Percentiles rank a stretch among this genome's conserved stretches.
Conservation (phyloP, 2,888 invertebrate genomes). For the Catocala sponsa region DNA sequence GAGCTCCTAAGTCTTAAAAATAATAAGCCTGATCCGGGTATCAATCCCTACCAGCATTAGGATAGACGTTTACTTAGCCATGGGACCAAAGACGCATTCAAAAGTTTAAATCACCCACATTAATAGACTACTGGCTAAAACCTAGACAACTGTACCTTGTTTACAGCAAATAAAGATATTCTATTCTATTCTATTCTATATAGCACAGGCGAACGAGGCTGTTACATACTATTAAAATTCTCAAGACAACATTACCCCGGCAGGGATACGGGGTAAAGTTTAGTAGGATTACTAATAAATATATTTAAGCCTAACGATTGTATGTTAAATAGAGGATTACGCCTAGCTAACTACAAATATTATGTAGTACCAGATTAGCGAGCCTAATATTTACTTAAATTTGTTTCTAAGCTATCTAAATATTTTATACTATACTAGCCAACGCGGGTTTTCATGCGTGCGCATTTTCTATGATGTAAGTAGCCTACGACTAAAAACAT, state of each 20-base stretch:
- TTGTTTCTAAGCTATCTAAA: constrained; percentile 4
- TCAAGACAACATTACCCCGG: constrained; percentile 21
- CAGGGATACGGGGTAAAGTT: constrained; percentile 17
- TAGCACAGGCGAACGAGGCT: constrained; percentile 11
- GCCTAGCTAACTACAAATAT: constrained; percentile 8
- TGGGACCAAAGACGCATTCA: no score
- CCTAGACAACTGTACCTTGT: no score
- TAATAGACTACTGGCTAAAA: no score
- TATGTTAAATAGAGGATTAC: constrained; percentile 19
- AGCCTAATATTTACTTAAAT: constrained; percentile 11
- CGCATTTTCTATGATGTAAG: no score
- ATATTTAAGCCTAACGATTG: constrained; percentile 22
- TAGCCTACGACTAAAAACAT: no score
- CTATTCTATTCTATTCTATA: no score
- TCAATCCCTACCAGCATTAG: no score
- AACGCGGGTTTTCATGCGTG: not conserved
- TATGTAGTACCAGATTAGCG: constrained; percentile 10
- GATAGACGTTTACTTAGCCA: no score
- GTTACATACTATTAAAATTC: constrained; percentile 26
- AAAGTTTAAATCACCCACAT: no score
- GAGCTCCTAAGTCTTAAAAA: no score
- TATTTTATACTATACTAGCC: not conserved
- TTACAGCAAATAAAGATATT: no score
- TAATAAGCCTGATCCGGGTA: no score
- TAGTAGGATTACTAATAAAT: constrained; percentile 19